Percentiles rank a stretch among this genome's conserved stretches.
Conservation (phyloP, 2,888 invertebrate genomes). For the Lapara coniferarum region DNA sequence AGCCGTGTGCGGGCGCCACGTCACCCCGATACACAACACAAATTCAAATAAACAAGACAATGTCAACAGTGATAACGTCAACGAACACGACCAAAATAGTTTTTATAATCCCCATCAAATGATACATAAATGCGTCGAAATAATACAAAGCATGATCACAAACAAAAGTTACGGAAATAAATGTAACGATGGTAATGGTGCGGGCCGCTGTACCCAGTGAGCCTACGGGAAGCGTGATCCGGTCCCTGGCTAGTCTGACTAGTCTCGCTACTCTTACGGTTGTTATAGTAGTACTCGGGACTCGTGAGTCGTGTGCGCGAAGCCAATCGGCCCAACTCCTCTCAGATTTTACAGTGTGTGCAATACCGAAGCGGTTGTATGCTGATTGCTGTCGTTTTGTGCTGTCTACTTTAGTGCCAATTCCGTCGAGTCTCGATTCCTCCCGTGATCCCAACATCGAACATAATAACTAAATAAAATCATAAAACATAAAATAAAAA, state of each 20-base stretch:
- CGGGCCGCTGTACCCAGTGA: slow-evolving; percentile 62
- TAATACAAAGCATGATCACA: slow-evolving; percentile 70
- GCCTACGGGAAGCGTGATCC: slow-evolving; percentile 30
- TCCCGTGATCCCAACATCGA: slow-evolving; percentile 37
- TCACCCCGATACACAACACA: slow-evolving; percentile 79
- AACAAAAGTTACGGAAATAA: slow-evolving; percentile 53
- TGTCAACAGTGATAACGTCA: slow-evolving; percentile 69
- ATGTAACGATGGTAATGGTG: slow-evolving; percentile 61
- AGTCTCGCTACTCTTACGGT: neutral
- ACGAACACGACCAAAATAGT: slow-evolving; percentile 83
- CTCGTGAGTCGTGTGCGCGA: slow-evolving; percentile 29
- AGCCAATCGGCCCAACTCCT: slow-evolving; percentile 1
- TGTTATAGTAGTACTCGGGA: neutral
- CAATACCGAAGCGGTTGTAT: slow-evolving; percentile 50
- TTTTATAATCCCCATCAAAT: slow-evolving; percentile 67
- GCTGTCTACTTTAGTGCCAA: slow-evolving; percentile 65
- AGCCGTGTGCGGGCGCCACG: slow-evolving; percentile 80
- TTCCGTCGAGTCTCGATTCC: slow-evolving; percentile 53
- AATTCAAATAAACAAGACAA: slow-evolving; percentile 83
- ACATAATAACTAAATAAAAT: slow-evolving; percentile 40
- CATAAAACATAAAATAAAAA: slow-evolving; percentile 37
- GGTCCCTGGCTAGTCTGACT: neutral
- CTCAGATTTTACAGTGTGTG: neutral
- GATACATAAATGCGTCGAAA: slow-evolving; percentile 60
- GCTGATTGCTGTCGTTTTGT: slow-evolving; percentile 51